phyloP scores from a whole-genome alignment of 64 coral and sea anemone genomes.

The Montipora sp. region DNA sequence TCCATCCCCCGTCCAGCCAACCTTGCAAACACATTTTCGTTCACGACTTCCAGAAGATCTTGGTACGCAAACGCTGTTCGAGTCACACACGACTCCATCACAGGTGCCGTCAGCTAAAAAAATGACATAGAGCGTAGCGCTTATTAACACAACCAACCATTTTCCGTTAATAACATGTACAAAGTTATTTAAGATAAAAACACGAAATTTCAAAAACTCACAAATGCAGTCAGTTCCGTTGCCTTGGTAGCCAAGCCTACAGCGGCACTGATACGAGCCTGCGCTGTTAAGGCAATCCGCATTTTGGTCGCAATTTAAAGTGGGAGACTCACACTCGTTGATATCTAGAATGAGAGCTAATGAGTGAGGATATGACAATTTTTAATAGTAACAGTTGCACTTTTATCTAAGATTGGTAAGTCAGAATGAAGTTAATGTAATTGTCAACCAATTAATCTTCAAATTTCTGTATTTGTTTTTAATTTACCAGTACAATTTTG shows the following conservation, averaged over 20 bases:
- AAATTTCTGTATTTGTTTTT: no score
- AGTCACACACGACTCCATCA: slow-evolving; percentile 44
- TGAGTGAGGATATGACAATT: no score
- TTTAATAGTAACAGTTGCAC: no score
- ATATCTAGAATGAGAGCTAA: slow-evolving; percentile 45
- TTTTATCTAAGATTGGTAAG: no score
- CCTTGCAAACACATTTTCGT: slow-evolving; percentile 36
- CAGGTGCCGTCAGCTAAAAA: slow-evolving; percentile 66
- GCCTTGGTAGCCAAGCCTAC: slow-evolving; percentile 77
- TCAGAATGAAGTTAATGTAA: no score
- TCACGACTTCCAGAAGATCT: background rate
- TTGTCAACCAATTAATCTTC: no score
- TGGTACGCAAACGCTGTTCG: slow-evolving; percentile 50
- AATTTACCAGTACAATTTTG: slow-evolving; percentile 21
- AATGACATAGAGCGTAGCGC: no score
- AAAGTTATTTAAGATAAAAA: no score
- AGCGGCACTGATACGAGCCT: slow-evolving; percentile 77
- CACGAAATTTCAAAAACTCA: slow-evolving; percentile 23
- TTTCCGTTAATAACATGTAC: no score
- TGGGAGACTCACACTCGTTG: slow-evolving; percentile 60
- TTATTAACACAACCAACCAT: no score
- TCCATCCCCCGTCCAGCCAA: slow-evolving; percentile 61
- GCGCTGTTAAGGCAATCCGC: slow-evolving; percentile 76
- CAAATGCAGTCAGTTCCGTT: slow-evolving; percentile 70
- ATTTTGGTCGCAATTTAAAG: slow-evolving; percentile 60